Evolutionary conservation across 2,113 vertebrate genomes (phyloP).

Genomic region (rat (Rattus norvegicus)): DNA sequence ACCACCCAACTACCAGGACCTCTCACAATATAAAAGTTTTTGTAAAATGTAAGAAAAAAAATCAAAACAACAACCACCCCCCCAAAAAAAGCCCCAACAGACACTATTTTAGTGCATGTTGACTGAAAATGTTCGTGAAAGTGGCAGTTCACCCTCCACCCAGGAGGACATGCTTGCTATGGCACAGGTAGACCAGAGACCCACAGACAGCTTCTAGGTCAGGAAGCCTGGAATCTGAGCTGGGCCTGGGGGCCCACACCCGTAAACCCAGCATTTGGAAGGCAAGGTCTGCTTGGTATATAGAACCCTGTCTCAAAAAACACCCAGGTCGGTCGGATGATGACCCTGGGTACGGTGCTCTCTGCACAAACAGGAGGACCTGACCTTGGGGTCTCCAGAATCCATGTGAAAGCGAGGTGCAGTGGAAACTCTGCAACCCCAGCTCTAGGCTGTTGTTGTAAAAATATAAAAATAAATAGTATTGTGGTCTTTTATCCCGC

Average conservation of each 20-base stretch:
- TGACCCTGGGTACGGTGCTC: neutral
- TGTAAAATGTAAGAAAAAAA: neutral
- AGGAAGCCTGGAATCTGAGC: neutral
- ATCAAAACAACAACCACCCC: neutral
- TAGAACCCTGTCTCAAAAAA: neutral
- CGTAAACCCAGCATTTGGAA: neutral
- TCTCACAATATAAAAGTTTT: neutral
- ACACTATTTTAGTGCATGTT: neutral
- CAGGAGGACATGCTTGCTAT: neutral
- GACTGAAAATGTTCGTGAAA: neutral
- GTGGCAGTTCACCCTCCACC: neutral
- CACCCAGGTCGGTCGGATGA: neutral
- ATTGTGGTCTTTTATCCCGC: no score
- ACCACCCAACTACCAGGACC: neutral
- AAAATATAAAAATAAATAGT: no score
- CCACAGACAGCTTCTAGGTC: neutral
- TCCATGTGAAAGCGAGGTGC: neutral
- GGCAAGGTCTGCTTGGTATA: neutral
- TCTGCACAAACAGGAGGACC: neutral
- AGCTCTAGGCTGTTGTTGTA: no score
- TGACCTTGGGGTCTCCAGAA: no score
- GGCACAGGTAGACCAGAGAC: neutral
- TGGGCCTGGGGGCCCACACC: no score
- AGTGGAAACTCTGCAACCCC: neutral
- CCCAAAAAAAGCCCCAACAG: no score